Evolutionary conservation across 2,888 invertebrate genomes (phyloP).

Genomic region (Dasysyrphus tricinctus): DNA sequence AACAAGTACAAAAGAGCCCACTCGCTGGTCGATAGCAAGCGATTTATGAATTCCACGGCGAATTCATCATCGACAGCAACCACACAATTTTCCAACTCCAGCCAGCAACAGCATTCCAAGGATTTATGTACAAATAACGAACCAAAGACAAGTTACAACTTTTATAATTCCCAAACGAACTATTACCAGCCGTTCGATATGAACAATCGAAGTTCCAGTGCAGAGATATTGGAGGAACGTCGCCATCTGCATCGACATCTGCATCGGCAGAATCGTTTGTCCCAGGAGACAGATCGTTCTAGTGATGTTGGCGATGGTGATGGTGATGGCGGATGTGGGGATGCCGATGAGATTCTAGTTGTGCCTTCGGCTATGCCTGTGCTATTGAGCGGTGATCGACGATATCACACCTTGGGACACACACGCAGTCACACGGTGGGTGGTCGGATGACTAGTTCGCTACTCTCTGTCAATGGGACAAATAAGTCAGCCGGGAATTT

Average conservation of each 20-base stretch:
- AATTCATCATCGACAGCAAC: conserved; percentile 63
- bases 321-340: conserved; percentile 74
- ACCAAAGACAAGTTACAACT: conserved; percentile 77
- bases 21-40: conserved; percentile 78
- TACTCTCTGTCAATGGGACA: conserved; percentile 77
- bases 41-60: conserved; percentile 76
- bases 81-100: conserved; percentile 75
- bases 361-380: conserved; percentile 82
- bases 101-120: conserved; percentile 51
- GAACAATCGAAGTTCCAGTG: conserved; percentile 81
- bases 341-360: conserved; percentile 81
- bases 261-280: conserved; percentile 61
- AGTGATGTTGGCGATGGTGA: conserved; percentile 28
- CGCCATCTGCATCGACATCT: conserved; percentile 77
- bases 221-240: conserved; percentile 81
- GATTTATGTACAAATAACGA: conserved; percentile 71
- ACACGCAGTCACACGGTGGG: conserved; percentile 82
- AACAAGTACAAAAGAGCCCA: conserved; percentile 77
- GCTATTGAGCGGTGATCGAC: conserved; percentile 80
- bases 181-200: conserved; percentile 78
- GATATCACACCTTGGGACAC: conserved; percentile 82
- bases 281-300: conserved; percentile 52
- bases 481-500: conserved; percentile 81
- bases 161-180: conserved; percentile 77
- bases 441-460: conserved; percentile 79